Conservation (phyloP, 2,113 vertebrate genomes). For the Chionomys nivalis region DNA sequence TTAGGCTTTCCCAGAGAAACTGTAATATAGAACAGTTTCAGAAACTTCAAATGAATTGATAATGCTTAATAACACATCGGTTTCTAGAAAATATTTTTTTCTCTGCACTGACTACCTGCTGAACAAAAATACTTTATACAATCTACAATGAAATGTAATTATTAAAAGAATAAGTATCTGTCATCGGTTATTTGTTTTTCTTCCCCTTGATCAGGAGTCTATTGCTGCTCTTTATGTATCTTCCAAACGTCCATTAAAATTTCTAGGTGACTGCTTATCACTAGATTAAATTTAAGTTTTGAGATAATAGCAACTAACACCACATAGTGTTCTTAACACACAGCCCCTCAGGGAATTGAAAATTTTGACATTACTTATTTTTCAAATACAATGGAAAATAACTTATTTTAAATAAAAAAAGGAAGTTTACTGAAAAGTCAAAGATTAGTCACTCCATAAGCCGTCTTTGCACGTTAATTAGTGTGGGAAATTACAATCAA, state of each 20-base stretch:
- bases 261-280: slow-evolving; percentile 44
- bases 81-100: slow-evolving; percentile 19
- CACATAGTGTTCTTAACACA: slow-evolving; percentile 53
- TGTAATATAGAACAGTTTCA: background rate
- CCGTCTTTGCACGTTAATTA: slow-evolving; percentile 68
- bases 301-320: slow-evolving; percentile 17
- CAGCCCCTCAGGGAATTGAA: slow-evolving; percentile 37
- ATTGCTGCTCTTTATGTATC: slow-evolving; percentile 39
- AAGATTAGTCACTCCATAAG: slow-evolving; percentile 58
- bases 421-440: slow-evolving; percentile 55
- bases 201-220: background rate
- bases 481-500: slow-evolving; percentile 60
- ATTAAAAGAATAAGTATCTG: slow-evolving; percentile 29
- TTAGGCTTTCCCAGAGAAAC: background rate
- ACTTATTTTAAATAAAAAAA: slow-evolving; percentile 73
- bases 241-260: slow-evolving; percentile 19
- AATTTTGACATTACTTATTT: slow-evolving; percentile 64
- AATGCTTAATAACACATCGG: background rate
- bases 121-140: slow-evolving; percentile 14
- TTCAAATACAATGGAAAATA: slow-evolving; percentile 57
- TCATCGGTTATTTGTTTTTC: slow-evolving; percentile 35
- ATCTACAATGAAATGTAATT: slow-evolving; percentile 57
- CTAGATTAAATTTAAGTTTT: slow-evolving; percentile 45
- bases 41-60: background rate
- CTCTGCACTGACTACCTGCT: background rate